Evolutionary conservation across 2,888 invertebrate species (phyloP), one percentile per base, ranked within the genome.

Genomic region (Heliconius erato): DNA sequence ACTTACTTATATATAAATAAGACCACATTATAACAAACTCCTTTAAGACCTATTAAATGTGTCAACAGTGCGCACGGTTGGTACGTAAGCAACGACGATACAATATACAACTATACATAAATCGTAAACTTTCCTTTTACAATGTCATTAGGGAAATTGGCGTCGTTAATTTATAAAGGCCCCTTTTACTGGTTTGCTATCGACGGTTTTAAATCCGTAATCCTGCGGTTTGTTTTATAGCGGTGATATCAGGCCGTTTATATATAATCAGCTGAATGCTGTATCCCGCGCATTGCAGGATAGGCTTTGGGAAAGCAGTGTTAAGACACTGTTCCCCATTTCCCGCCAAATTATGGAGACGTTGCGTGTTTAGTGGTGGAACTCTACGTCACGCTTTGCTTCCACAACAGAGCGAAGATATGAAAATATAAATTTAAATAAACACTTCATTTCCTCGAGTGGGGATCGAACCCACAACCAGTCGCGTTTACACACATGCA

Each of bases 81-180:
- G 40, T 72, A 67, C 81, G 81, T 80, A 83, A 82, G 54, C 80
- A 40, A 23, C 71, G 80, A 79, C 65, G 74, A 78, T 67, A 85
- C 82, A 84, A 81, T 78, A 79, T 79, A 79, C 89, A 86, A 90
- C 90, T 91, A 91, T 91, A 91, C 89, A 88, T 90, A 90, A 91
- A 92, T 93, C 93, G 94, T 94, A 92, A 95, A 95, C 91, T 93
- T 95, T 92, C 92, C 94, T 93, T 95, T 95, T 94, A 95, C 94
- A 94, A 90, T 93, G 93, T 95, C 94, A 95, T 96, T 95, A 95
- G 94, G 94, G 92, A 95, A 95, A 96, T 95, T 95, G 94, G 91
- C 89, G 86, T 92, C 94, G 94, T 95, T 95, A 94, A 95, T 95
- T 94, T 94, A 93, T 94, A 94, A 92, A 92, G 91, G 90, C 90